Evolutionary conservation across 2,888 invertebrate genomes (phyloP).

Genomic region (Spodoptera exigua): DNA sequence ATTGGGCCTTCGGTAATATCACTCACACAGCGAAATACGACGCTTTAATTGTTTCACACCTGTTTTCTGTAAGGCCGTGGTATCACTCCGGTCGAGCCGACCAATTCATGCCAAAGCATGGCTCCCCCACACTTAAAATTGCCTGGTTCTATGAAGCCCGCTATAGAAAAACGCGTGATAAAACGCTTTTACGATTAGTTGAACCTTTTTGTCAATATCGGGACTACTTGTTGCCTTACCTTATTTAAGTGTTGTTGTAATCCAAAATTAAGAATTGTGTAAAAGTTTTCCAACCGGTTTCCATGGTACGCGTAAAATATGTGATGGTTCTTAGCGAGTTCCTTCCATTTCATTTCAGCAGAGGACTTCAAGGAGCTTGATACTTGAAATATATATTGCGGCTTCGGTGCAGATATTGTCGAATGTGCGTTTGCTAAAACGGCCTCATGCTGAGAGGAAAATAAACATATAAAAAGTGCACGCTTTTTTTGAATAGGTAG

Average conservation of each 20-base stretch:
- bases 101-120: too few species aligned
- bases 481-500: too few species aligned
- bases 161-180: too few species aligned
- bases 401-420: slow-evolving; percentile 80
- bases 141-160: too few species aligned
- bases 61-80: too few species aligned
- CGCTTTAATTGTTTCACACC: too few species aligned
- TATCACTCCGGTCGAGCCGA: too few species aligned
- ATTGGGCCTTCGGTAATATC: too few species aligned
- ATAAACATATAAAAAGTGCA: too few species aligned
- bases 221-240: slow-evolving; percentile 52
- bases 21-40: too few species aligned
- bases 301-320: slow-evolving; percentile 94
- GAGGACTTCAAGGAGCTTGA: slow-evolving; percentile 86
- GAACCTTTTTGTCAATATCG: not conserved
- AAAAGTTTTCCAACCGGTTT: slow-evolving; percentile 94
- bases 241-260: slow-evolving; percentile 91
- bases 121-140: too few species aligned
- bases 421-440: slow-evolving; percentile 87
- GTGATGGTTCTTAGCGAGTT: slow-evolving; percentile 85
- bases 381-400: slow-evolving; percentile 92
- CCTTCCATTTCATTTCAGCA: slow-evolving; percentile 90
- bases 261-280: slow-evolving; percentile 94
- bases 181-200: too few species aligned
- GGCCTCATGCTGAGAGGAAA: slow-evolving; percentile 85